Conservation (phyloP, 2,113 vertebrate species). For the Vombatus ursinus region DNA sequence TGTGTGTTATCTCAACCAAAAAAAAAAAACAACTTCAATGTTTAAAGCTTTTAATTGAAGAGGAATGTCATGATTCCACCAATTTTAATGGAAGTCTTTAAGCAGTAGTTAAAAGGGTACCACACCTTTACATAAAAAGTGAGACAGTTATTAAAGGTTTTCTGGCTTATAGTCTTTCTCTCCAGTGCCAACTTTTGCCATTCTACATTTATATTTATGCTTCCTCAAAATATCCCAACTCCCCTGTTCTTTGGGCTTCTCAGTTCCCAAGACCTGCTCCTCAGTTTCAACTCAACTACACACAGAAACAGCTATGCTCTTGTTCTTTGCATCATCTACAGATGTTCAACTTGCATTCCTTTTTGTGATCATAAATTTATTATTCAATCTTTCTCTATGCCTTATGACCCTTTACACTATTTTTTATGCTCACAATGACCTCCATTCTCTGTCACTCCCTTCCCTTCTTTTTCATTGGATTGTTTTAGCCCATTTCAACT, state of each 20-base stretch:
- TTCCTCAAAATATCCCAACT: neutral
- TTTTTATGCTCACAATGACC: neutral
- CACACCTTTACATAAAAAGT: neutral
- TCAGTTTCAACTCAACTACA: neutral
- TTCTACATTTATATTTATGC: neutral
- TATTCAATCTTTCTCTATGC: neutral
- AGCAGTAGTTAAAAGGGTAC: neutral
- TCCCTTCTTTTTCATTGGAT: neutral
- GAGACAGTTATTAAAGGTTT: neutral
- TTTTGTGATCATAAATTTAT: neutral
- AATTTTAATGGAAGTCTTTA: conserved; percentile 33
- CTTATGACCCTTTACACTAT: neutral
- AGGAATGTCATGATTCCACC: conserved; percentile 8
- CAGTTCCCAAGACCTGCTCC: neutral
- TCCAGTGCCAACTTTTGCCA: neutral
- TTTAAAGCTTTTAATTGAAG: conserved; percentile 36
- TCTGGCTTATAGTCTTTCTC: neutral
- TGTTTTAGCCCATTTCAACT: neutral
- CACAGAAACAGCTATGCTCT: neutral
- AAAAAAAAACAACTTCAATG: neutral
- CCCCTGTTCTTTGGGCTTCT: neutral
- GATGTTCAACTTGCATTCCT: neutral
- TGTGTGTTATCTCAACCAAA: neutral
- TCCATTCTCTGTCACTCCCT: neutral
- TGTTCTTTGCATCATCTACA: neutral